Base-by-base conservation (phyloP, 2,888 invertebrate species). In the Gnatocerus cornutus region DNA sequence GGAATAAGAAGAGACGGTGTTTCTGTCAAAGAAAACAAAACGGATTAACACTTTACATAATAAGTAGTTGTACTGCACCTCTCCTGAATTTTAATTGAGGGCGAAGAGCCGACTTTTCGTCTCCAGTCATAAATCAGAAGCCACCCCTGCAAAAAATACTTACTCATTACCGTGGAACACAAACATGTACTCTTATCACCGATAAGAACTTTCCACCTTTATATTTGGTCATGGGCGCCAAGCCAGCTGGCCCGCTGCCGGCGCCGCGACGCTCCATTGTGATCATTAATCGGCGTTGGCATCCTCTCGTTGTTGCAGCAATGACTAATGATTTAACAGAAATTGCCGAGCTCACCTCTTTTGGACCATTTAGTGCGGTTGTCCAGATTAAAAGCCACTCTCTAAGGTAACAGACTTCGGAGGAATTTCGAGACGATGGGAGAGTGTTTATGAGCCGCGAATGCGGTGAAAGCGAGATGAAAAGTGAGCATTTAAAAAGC, bases 191-290 rank as follows among this genome's bases (percentile, higher is more conserved):
- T 6, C 41, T 50, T 61, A 39, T 50, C 21, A 21, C 6, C 6
- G 9, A 58, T 6, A 14, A 37, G 14, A 50, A 41, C 13, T 14
- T n/a, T 37, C 48, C 61, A 43, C 53, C 45, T 61, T 68, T 61
- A 45, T 61, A 68, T 68, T 52, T 46, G 61, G 45, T 52, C 16
- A 45, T 13, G 71, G 77, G 77, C 77, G 70, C 56, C 53, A 50
- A 65, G 77, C 79, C 78, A 79, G 74, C 74, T 78, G 79, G 78
- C 74, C 67, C 66, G 58, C 56, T 72, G 76, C 78, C 77, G 73
- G 73, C 75, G 76, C 69, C 74, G 70, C 67, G 75, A 73, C 74
- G 76, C 73, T 71, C 68, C 69, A 72, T 74, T 76, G 72, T 71
- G 68, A 73, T 71, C 70, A 68, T 61, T 73, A 76, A 75, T 73